Base-by-base conservation (phyloP, 1,140 invertebrate genomes). In the Brachionus rotundiformis region DNA sequence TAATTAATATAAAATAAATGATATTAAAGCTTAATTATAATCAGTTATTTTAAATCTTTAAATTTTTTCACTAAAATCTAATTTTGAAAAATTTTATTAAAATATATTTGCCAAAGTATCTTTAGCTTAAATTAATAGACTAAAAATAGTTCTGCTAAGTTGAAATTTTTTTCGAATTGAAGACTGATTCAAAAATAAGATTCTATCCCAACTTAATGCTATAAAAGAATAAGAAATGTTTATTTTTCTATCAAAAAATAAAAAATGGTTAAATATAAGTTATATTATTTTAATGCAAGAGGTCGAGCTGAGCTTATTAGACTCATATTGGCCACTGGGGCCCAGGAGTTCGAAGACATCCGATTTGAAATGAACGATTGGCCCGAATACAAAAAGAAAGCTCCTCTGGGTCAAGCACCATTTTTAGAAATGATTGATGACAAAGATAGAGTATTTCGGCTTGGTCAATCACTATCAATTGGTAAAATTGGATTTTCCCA, bases 271-370 rank as follows among this genome's bases (percentile, higher is more conserved):
- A 25, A 81, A 13, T 61, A 31, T 19, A 61, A 59, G n/a, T 75
- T 84, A 36, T 44, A 75, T 33, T 84, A 84, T 71, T 84, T 84
- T 80, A 76, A 84, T 82, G 82, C 31, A 10, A 44, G 75, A n/a
- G 84, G 82, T 39, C 39, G 82, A 29, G 84, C 82, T n/a, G 84
- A 84, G 61, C 49, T 82, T 8, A 76, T 77, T 16, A 27, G 84
- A 29, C 47, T 83, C 6, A 65, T 83, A 7, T 84, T 84, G 49
- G 83, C 81, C 11, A 19, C 76, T 11, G 83, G 81, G n/a, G 61
- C 29, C 5, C 27, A 68, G n/a, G 33, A 75, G 47, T 84, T 61
- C 44, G 84, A 84, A 83, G 84, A 84, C 63, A 41, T 73, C 7
- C 31, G 83, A 33, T 33, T 84, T 25, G 73, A 75, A 31, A 36